Conservation (phyloP, 2,888 invertebrate species). For the Dolomedes plantarius region DNA sequence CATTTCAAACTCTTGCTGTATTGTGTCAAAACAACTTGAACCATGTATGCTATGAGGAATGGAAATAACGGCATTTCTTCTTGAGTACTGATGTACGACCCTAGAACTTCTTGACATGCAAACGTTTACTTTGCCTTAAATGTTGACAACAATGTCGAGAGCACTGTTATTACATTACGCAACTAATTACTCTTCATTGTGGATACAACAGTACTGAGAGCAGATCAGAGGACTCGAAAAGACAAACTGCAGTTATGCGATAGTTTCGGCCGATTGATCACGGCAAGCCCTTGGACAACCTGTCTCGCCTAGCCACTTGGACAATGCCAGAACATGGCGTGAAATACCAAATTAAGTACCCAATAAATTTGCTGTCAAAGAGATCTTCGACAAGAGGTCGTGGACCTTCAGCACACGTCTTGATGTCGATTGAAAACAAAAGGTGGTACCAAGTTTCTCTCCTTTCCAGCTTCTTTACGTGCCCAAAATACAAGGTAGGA, state of each 20-base stretch:
- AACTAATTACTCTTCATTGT: no score
- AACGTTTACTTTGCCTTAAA: no score
- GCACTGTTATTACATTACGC: no score
- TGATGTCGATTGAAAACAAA: conserved; percentile 27
- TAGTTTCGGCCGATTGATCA: conserved; percentile 28
- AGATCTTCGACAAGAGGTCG: conserved; percentile 22
- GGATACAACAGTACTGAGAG: no score
- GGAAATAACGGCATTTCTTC: no score
- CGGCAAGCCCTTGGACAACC: conserved; percentile 17
- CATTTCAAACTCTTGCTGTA: no score
- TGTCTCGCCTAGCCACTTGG: not conserved
- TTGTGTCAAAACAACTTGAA: no score
- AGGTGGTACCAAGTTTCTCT: conserved; percentile 29
- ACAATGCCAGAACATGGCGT: conserved; percentile 20
- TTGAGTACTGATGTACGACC: no score
- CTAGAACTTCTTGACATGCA: no score
- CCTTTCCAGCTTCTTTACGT: conserved; percentile 9
- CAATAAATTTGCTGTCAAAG: conserved; percentile 15
- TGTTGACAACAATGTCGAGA: no score
- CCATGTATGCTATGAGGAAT: no score
- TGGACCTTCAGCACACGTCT: conserved; percentile 18
- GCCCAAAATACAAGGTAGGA: not conserved
- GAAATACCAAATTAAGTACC: not conserved
- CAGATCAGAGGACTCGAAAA: no score
- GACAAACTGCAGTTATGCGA: not conserved